Evolutionary conservation across 2,888 invertebrate species (phyloP), one percentile per base, ranked within the genome.

Genomic region (Tetragonisca angustula): DNA sequence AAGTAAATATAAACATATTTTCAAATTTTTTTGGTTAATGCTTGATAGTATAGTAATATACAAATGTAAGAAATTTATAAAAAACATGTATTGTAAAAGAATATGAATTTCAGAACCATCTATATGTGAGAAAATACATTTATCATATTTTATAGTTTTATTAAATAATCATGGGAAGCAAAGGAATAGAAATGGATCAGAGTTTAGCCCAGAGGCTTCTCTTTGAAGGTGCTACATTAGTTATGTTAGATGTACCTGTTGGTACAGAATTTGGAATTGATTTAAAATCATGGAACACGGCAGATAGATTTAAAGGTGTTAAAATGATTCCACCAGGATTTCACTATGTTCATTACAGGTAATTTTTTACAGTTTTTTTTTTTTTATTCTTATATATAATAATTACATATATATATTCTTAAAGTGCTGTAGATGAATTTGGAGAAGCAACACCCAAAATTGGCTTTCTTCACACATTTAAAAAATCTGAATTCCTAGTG

Each of bases 261-360:
- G 98, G 98, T 78, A 98, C 99, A 0, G 98, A 99, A 95, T 98
- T 99, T 95, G 99, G 99, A n/a, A 98, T 99, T 86, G 99, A 99
- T 94, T 96, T 98, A 93, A 97, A 97, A 92, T 96, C 97, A 0
- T 99, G 99, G 97, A 97, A 97, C 86, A 97, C 98, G 0, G 99
- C 98, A 4, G 97, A 98, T 79, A 97, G 97, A 93, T 99, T 99
- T 94, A 96, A 97, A 91, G 99, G 99, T 0, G 96, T 99, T 50
- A 99, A 99, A 96, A 99, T 99, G 99, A 99, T 99, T 91, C 99
- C 99, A 0, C 98, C 99, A 2, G 99, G 99, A 11, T 95, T 99
- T 76, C 99, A 99, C 94, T 99, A 97, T 93, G 95, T 99, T 24
- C 98, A 98, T 95, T 99, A 97, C 93, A 97, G 97, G 95, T 96